These are phyloP conservation scores for Trichosurus vulpecula DNA, from an alignment of 2,797 vertebrate species.

Conservation along the genomic window DNA sequence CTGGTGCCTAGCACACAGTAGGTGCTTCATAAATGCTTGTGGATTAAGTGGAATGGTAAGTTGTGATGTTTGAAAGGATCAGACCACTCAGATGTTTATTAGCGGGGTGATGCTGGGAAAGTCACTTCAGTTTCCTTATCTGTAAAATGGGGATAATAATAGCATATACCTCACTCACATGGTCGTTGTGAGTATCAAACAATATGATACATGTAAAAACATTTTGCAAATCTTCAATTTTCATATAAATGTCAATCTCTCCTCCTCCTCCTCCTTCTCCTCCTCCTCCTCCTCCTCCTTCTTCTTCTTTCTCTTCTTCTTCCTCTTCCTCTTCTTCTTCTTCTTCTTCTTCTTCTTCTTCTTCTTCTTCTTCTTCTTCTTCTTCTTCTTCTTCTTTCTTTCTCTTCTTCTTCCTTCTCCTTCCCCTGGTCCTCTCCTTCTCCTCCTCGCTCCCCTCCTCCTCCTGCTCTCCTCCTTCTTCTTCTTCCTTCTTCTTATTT, in stretches of 20 bases:
- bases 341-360: too few species aligned
- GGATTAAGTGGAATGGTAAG: not conserved
- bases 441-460: not conserved
- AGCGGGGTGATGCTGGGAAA: not conserved
- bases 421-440: too few species aligned
- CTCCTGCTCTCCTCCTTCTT: not conserved
- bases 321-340: accelerated
- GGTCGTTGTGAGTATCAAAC: not conserved
- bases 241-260: not conserved
- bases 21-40: not conserved
- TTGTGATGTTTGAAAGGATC: not conserved
- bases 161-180: not conserved
- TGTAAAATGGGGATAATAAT: not conserved
- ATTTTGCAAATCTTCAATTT: not conserved
- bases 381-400: too few species aligned
- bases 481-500: too few species aligned
- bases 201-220: not conserved
- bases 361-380: too few species aligned
- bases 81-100: not conserved
- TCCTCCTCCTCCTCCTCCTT: not conserved
- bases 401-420: too few species aligned
- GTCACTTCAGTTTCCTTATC: not conserved
- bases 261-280: accelerated
- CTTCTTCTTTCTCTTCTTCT: accelerated
- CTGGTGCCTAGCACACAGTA: not conserved